Conservation (phyloP, 2,113 vertebrate genomes). For the Cebidichthys violaceus region DNA sequence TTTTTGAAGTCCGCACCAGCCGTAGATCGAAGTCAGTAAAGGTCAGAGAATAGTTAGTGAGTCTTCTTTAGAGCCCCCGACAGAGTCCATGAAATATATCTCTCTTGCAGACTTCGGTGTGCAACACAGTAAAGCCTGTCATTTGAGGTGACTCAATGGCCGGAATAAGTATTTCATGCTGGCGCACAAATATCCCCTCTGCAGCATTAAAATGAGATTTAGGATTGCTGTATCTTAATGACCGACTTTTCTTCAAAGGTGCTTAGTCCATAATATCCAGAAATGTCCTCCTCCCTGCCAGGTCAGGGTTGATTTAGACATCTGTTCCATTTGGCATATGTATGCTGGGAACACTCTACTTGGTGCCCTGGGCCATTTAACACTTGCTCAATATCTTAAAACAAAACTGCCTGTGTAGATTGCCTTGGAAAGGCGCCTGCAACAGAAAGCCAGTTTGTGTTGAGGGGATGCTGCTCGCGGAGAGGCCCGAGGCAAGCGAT, state of each 20-base stretch:
- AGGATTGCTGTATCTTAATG: slow-evolving; percentile 47
- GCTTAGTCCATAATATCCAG: slow-evolving; percentile 43
- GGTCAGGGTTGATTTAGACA: slow-evolving; percentile 70
- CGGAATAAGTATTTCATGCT: slow-evolving; percentile 32
- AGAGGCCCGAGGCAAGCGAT: slow-evolving; percentile 69
- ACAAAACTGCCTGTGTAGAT: slow-evolving; percentile 68
- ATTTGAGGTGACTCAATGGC: slow-evolving; percentile 24
- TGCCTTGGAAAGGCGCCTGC: slow-evolving; percentile 71
- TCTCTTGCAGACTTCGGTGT: background rate
- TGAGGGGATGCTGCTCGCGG: slow-evolving; percentile 55
- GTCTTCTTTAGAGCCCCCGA: slow-evolving; percentile 3
- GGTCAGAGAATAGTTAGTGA: background rate
- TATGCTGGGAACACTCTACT: slow-evolving; percentile 55
- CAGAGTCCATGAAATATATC: slow-evolving; percentile 2
- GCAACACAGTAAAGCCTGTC: slow-evolving; percentile 12
- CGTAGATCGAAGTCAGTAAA: slow-evolving; percentile 1
- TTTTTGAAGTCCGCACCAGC: slow-evolving; percentile 4
- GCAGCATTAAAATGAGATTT: slow-evolving; percentile 49
- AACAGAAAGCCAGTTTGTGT: slow-evolving; percentile 60
- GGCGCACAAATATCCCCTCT: background rate
- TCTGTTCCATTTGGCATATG: slow-evolving; percentile 69
- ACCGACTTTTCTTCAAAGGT: slow-evolving; percentile 57
- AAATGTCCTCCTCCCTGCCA: slow-evolving; percentile 46
- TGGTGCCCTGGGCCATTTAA: slow-evolving; percentile 69
- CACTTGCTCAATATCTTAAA: slow-evolving; percentile 76